These are phyloP conservation scores for Euleptes europaea DNA, from an alignment of 2,113 vertebrate species.

Conservation along the genomic window DNA sequence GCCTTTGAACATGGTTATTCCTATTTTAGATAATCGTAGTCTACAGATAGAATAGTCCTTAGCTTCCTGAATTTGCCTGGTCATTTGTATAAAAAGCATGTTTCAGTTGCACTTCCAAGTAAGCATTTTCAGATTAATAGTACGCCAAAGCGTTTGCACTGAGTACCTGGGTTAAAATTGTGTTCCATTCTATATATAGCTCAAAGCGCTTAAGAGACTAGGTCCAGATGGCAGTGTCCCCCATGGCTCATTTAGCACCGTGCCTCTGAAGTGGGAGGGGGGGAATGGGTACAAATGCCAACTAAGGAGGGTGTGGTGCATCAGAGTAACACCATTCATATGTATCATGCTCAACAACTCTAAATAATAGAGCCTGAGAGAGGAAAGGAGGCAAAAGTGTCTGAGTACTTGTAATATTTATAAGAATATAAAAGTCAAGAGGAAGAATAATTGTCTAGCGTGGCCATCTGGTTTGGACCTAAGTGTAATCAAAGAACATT, in stretches of 20 bases:
- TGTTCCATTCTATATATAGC: background rate
- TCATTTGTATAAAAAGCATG: background rate
- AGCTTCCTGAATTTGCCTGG: background rate
- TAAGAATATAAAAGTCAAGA: slow-evolving; percentile 30
- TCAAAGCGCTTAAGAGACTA: background rate
- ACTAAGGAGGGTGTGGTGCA: background rate
- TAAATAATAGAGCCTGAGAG: slow-evolving; percentile 6
- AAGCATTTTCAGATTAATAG: background rate
- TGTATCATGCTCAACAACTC: slow-evolving; percentile 12
- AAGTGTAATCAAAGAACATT: slow-evolving; percentile 22
- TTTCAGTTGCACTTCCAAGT: background rate
- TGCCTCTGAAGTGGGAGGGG: background rate
- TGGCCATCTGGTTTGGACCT: slow-evolving; percentile 6
- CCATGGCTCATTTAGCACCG: background rate
- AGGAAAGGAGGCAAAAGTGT: slow-evolving; percentile 24
- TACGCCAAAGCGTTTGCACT: background rate
- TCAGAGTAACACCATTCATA: background rate
- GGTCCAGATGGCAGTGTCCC: background rate
- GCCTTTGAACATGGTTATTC: too few relatives aligned
- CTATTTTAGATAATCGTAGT: background rate
- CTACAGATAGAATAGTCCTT: background rate
- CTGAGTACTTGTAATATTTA: slow-evolving; percentile 16
- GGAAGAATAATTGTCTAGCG: slow-evolving; percentile 9
- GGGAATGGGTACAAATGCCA: background rate
- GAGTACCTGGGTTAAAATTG: background rate